Conservation (phyloP, 2,113 vertebrate species). For the Sander vitreus region DNA sequence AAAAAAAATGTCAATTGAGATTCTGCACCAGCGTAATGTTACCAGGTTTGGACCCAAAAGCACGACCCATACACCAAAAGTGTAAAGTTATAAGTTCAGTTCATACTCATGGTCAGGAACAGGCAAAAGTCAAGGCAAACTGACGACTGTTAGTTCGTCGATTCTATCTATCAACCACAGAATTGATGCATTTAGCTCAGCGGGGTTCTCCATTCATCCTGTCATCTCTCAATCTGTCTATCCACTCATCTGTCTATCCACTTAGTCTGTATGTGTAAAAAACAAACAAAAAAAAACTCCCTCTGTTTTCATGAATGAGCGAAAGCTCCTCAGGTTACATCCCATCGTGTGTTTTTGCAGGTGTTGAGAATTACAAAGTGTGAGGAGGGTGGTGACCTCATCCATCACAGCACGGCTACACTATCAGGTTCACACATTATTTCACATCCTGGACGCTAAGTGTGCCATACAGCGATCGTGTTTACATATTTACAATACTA, state of each 20-base stretch:
- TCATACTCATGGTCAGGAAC: too few species aligned
- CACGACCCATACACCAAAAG: too few species aligned
- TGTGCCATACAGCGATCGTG: fast-evolving
- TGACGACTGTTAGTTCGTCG: too few species aligned
- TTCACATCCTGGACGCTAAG: constrained; percentile 3
- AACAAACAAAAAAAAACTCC: background rate
- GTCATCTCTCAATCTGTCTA: constrained; percentile 21
- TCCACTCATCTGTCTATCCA: constrained; percentile 13
- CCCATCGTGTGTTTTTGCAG: constrained; percentile 59
- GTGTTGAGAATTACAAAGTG: constrained; percentile 57
- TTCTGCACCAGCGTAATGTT: too few species aligned
- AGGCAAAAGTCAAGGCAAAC: too few species aligned
- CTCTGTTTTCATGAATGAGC: constrained; percentile 28
- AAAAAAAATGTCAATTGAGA: too few species aligned
- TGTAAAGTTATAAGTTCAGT: too few species aligned
- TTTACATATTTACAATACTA: background rate
- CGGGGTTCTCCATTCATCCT: constrained; percentile 6
- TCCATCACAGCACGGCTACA: constrained; percentile 34
- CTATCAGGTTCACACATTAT: constrained; percentile 35
- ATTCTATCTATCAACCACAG: background rate
- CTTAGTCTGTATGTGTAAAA: constrained; percentile 3
- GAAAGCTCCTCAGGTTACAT: constrained; percentile 43
- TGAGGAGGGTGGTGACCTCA: constrained; percentile 44
- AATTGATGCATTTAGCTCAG: constrained; percentile 1
- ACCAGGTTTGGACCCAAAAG: too few species aligned